Evolutionary conservation across 2,113 vertebrate species (phyloP).

Genomic region (Eira barbara): DNA sequence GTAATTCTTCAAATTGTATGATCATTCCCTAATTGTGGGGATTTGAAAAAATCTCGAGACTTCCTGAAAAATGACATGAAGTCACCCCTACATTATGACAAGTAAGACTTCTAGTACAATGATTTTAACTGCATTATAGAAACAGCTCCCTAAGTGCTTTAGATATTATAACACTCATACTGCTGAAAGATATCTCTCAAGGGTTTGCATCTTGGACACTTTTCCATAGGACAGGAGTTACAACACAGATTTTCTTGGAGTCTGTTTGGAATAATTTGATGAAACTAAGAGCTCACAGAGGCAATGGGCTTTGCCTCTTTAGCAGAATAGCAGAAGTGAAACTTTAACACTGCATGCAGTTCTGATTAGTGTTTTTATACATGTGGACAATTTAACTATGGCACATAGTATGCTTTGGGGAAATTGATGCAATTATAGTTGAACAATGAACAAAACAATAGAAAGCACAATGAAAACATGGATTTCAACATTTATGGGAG

Average conservation of each 20-base stretch:
- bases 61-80: conserved; percentile 42
- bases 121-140: conserved; percentile 25
- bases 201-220: neutral
- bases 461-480: conserved; percentile 24
- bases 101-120: neutral
- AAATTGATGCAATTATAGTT: conserved; percentile 58
- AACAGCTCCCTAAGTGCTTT: conserved; percentile 15
- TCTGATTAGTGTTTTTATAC: conserved; percentile 63
- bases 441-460: conserved; percentile 53
- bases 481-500: conserved; percentile 28
- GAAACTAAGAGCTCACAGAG: conserved; percentile 42
- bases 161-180: neutral
- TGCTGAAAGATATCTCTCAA: neutral
- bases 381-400: conserved; percentile 64
- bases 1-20: neutral
- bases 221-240: neutral
- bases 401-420: conserved; percentile 63
- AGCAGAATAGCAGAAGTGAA: conserved; percentile 29
- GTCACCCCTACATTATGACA: conserved; percentile 24
- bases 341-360: conserved; percentile 25
- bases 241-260: conserved; percentile 3
- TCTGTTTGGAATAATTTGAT: conserved; percentile 50
- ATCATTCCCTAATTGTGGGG: neutral
- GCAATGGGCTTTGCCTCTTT: neutral
- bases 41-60: neutral